A percentile compares a stretch with the other conserved stretches of the same genome.
These are phyloP conservation scores for Cephalopholis sonnerati DNA, from an alignment of 2,113 vertebrate species.

Conservation along the genomic window DNA sequence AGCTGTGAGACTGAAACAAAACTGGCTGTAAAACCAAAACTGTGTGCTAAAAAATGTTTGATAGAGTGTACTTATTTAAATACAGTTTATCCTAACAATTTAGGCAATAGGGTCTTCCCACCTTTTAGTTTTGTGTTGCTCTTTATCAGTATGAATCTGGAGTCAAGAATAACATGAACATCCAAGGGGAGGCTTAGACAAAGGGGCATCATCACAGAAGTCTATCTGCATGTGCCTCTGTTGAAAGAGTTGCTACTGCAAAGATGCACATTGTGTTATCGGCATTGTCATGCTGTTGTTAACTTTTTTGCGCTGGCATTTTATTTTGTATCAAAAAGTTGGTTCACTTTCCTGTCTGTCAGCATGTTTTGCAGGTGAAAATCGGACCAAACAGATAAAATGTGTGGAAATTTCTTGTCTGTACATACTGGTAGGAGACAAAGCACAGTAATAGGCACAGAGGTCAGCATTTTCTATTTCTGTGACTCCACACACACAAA, in stretches of 20 bases:
- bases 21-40: no score
- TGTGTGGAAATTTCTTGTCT: constrained; percentile 49
- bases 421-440: constrained; percentile 61
- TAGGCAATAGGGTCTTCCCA: no score
- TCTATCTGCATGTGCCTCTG: background rate
- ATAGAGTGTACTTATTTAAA: no score
- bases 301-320: constrained; percentile 49
- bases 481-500: constrained; percentile 45
- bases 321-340: constrained; percentile 49
- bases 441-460: constrained; percentile 61
- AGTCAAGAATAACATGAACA: background rate
- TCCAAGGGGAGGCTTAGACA: background rate
- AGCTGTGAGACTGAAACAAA: no score
- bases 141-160: no score
- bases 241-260: constrained; percentile 15
- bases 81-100: no score
- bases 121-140: no score
- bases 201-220: background rate
- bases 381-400: constrained; percentile 46
- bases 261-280: constrained; percentile 31
- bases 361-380: constrained; percentile 69
- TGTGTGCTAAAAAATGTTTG: no score
- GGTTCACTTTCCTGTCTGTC: constrained; percentile 55
- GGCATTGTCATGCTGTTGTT: constrained; percentile 7
- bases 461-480: constrained; percentile 77